phyloP scores from a whole-genome alignment of 2,888 invertebrate species.

The Drosophila meridionalis region DNA sequence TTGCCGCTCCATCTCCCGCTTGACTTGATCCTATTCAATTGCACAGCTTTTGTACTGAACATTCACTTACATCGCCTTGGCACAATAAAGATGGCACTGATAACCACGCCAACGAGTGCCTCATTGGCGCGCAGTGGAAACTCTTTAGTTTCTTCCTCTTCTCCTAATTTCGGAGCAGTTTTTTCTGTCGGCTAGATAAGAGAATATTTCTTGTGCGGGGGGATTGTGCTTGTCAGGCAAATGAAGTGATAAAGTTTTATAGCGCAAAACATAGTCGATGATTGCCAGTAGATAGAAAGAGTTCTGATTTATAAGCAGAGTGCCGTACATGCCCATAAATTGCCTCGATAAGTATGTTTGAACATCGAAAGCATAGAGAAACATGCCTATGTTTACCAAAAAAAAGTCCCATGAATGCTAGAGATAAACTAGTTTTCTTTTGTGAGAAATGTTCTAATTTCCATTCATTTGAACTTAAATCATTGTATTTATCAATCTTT shows the following conservation, averaged over 20 bases:
- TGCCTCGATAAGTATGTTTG: constrained; percentile 22
- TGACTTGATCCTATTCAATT: constrained; percentile 48
- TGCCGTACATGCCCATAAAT: constrained; percentile 28
- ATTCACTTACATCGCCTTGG: constrained; percentile 58
- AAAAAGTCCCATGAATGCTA: constrained; percentile 16
- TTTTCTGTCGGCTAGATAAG: constrained; percentile 40
- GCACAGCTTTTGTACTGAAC: constrained; percentile 36
- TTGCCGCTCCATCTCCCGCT: neutral
- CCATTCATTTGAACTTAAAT: constrained; percentile 5
- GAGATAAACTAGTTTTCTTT: neutral
- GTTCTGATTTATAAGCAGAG: constrained; percentile 37
- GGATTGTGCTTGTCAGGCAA: constrained; percentile 53
- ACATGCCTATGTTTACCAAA: neutral
- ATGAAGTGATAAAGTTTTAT: constrained; percentile 71
- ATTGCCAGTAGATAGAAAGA: constrained; percentile 43
- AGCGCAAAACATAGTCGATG: constrained; percentile 40
- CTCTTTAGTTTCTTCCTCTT: constrained; percentile 25
- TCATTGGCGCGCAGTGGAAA: constrained; percentile 10
- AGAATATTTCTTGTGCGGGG: constrained; percentile 1
- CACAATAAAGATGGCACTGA: constrained; percentile 59
- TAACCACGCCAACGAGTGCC: constrained; percentile 25
- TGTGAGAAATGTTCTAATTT: constrained; percentile 14
- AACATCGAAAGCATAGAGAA: constrained; percentile 8
- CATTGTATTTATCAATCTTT: neutral
- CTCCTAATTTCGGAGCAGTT: neutral